phyloP scores from a whole-genome alignment of 64 coral and sea anemone species.

The Acropora yongei region DNA sequence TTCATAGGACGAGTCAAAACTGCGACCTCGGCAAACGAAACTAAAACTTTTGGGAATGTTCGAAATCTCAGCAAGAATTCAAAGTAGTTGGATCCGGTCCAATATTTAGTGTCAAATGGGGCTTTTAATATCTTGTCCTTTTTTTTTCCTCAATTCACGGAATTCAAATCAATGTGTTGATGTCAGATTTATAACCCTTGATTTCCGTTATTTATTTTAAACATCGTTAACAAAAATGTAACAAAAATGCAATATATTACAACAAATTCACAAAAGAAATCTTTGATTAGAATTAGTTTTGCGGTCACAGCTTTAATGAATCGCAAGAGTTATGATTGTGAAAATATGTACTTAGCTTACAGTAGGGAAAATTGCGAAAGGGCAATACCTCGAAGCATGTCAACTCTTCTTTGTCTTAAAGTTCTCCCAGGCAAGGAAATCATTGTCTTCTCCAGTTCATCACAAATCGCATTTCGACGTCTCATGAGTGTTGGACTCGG shows the following conservation, averaged over 20 bases:
- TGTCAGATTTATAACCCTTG: neutral
- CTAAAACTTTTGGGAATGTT: neutral
- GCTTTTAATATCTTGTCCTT: too few species aligned
- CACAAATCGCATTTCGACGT: conserved; percentile 41
- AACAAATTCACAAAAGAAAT: neutral
- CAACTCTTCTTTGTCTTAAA: conserved; percentile 41
- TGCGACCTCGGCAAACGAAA: neutral
- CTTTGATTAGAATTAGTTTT: neutral
- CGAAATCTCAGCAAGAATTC: neutral
- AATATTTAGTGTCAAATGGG: too few species aligned
- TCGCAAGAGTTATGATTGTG: neutral
- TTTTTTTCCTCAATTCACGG: too few species aligned
- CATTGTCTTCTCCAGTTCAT: conserved; percentile 27
- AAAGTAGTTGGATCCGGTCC: neutral
- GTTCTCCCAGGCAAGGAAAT: conserved; percentile 20
- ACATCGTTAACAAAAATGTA: neutral
- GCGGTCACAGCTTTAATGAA: neutral
- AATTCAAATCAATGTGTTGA: neutral
- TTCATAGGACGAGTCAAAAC: neutral
- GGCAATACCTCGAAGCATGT: conserved; percentile 35
- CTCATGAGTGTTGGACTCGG: conserved; percentile 28
- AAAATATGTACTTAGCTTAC: neutral
- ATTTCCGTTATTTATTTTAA: neutral
- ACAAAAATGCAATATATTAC: neutral
- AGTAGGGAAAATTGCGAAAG: conserved; percentile 15